phyloP scores from a whole-genome alignment of 2,888 invertebrate species.

The Phyllotreta cruciferae region DNA sequence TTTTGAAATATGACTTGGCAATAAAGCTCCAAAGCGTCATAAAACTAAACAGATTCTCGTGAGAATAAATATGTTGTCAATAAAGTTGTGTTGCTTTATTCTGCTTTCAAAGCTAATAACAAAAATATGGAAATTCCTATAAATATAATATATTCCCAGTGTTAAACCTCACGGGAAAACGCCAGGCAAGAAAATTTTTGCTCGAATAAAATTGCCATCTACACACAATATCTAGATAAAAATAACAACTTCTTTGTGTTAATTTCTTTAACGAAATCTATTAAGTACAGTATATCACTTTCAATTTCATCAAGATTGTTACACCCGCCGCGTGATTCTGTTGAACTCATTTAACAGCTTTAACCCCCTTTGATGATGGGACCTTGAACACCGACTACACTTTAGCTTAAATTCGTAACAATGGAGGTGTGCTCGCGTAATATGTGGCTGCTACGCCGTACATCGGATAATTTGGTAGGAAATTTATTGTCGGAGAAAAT shows the following conservation, averaged over 20 bases:
- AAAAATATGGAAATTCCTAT: slow-evolving; percentile 10
- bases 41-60: slow-evolving; percentile 10
- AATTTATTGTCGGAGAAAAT: slow-evolving; percentile 54
- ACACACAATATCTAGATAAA: too few species aligned
- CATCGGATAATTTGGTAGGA: slow-evolving; percentile 54
- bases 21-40: slow-evolving; percentile 1
- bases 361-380: slow-evolving; percentile 13
- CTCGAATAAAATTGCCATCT: too few species aligned
- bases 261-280: too few species aligned
- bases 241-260: too few species aligned
- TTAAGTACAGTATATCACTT: too few species aligned
- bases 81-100: slow-evolving; percentile 9
- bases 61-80: slow-evolving; percentile 13
- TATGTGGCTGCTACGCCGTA: slow-evolving; percentile 41
- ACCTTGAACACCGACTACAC: slow-evolving; percentile 21
- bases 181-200: too few species aligned
- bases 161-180: too few species aligned
- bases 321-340: neutral
- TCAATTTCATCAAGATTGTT: too few species aligned
- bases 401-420: slow-evolving; percentile 42
- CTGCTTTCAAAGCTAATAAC: slow-evolving; percentile 7
- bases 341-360: slow-evolving; percentile 4
- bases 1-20: slow-evolving; percentile 2
- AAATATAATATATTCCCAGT: slow-evolving; percentile 12
- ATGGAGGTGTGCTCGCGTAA: slow-evolving; percentile 45